Base-by-base conservation (phyloP, 2,797 vertebrate genomes). In the Octomys mimax region DNA sequence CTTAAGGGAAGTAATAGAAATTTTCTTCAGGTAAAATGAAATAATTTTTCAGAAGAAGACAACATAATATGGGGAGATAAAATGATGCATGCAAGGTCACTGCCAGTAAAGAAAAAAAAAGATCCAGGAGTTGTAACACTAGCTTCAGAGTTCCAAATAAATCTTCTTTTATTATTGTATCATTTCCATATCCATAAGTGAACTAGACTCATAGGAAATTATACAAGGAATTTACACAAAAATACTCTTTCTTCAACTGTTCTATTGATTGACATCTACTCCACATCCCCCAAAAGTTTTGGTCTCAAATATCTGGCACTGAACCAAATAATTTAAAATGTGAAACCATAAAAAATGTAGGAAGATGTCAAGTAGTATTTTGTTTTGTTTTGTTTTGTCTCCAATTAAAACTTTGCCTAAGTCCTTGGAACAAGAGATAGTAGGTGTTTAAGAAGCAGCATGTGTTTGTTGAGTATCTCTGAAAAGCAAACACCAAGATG, bases 361-460 rank as follows among this genome's bases (percentile, higher is more conserved):
- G 10, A 73, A n/a, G 52, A 87, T 82, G 26, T 46, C 91, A 92
- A 77, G 14, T 71, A 18, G 1, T 2, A 70, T 33, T 64, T 89
- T 62, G 77, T 87, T 33, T 24, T 49, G 49, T 49, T 49, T 49
- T 49, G 49, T 89, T 18, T 36, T 71, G 75, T 61, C 18, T 57
- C 86, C 62, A 95, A 36, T 68, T 77, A 92, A 89, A 89, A 91
- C 78, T 77, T 83, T 59, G 19, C 28, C n/a, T 92, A 79, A 86
- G 8, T 81, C 22, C 13, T 70, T 52, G 28, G 71, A 94, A 70
- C 28, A 68, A 42, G 70, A 71, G 22, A 92, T 28, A 62, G 70
- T 80, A 49, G 13, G 36, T 75, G 42, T 61, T 24, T 91, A 70
- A 88, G 31, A 6, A 75, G 1, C 5, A 26, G 61, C 18, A 87